These are phyloP conservation scores for Drosophila orena DNA, from an alignment of 1,140 invertebrate species.

Conservation along the genomic window DNA sequence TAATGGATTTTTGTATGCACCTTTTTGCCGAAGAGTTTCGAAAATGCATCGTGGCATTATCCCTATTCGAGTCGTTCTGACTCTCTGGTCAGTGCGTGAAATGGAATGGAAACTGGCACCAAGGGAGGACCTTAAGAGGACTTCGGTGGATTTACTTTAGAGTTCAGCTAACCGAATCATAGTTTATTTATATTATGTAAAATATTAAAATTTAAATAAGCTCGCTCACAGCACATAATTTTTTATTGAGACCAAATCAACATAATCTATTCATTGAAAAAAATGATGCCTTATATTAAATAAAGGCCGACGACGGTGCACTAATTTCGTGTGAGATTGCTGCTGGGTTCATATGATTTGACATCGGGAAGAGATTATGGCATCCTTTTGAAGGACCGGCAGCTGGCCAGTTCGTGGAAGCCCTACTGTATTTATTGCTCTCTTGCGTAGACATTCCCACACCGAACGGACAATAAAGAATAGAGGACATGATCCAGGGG, in stretches of 20 bases:
- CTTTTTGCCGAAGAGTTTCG: conserved; percentile 66
- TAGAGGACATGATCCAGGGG: conserved; percentile 48
- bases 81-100: conserved; percentile 19
- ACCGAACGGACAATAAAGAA: conserved; percentile 36
- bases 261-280: conserved; percentile 41
- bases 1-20: conserved; percentile 66
- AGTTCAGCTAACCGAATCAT: conserved; percentile 77
- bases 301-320: conserved; percentile 39
- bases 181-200: conserved; percentile 54
- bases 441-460: conserved; percentile 48
- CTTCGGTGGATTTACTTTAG: conserved; percentile 41
- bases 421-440: conserved; percentile 32
- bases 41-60: conserved; percentile 79
- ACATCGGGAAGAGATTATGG: conserved; percentile 31
- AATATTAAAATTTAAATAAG: conserved; percentile 5
- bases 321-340: conserved; percentile 6
- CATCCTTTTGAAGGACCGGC: conserved; percentile 74
- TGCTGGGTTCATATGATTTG: conserved; percentile 4
- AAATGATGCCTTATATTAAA: conserved; percentile 59
- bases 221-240: too few species aligned
- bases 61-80: conserved; percentile 66
- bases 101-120: neutral
- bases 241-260: too few species aligned
- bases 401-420: conserved; percentile 61
- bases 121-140: too few species aligned